A percentile compares a stretch with the other conserved stretches of the same genome.
Evolutionary conservation across 2,797 vertebrate genomes (phyloP).

Genomic region (Dermochelys coriacea): DNA sequence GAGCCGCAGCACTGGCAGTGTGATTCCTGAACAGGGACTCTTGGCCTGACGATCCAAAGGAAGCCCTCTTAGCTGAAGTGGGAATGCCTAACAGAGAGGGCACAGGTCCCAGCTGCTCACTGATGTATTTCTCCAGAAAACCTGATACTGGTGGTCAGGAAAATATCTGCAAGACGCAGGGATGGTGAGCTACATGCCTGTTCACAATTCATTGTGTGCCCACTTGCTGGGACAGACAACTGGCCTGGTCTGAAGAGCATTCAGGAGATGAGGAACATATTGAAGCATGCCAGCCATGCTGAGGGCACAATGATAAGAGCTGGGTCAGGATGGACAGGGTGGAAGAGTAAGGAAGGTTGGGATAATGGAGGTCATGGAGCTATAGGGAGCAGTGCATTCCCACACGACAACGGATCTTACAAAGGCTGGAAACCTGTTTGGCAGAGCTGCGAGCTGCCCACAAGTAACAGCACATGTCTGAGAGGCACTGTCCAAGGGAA

Average conservation of each 20-base stretch:
- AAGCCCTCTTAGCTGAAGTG: background rate
- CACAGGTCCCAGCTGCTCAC: background rate
- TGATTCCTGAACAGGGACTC: background rate
- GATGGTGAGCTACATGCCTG: background rate
- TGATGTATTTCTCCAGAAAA: background rate
- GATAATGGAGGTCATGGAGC: background rate
- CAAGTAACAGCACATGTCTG: background rate
- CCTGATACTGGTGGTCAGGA: background rate
- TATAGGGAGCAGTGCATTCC: background rate
- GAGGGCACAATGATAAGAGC: background rate
- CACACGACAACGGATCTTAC: background rate
- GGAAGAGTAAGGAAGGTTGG: slow-evolving; percentile 1
- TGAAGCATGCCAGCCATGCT: slow-evolving; percentile 22
- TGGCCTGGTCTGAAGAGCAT: background rate
- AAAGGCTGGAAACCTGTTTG: background rate
- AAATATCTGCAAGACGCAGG: background rate
- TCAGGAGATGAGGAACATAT: background rate
- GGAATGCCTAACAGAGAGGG: background rate
- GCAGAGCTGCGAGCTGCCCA: background rate
- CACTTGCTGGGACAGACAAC: background rate
- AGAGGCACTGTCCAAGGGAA: background rate
- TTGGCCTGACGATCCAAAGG: fast-evolving
- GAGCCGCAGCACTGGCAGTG: background rate
- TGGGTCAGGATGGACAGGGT: slow-evolving; percentile 16
- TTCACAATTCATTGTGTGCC: background rate